phyloP scores from a whole-genome alignment of 37 sponge, comb jelly and placozoan genomes.

The Agelas oroides region DNA sequence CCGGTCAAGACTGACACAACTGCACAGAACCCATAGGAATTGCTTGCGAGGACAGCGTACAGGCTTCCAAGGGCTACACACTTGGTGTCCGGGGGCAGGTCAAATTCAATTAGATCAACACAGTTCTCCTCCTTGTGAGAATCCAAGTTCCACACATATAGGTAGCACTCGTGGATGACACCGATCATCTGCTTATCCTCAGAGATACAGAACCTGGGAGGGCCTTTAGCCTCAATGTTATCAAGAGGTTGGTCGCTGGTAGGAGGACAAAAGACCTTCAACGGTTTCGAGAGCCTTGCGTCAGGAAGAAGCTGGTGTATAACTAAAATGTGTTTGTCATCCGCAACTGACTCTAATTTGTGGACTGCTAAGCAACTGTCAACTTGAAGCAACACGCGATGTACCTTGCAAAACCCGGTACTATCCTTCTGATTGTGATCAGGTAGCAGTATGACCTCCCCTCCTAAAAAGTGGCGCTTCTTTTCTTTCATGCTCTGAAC shows the following conservation, averaged over 20 bases:
- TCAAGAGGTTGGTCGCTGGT: background rate
- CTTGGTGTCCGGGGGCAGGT: constrained; percentile 39
- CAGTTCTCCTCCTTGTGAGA: constrained; percentile 9
- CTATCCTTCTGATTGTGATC: constrained; percentile 3
- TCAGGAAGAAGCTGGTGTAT: constrained; percentile 52
- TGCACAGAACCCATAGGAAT: constrained; percentile 21
- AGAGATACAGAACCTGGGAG: constrained; percentile 26
- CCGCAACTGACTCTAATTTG: constrained; percentile 25
- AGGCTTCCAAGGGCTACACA: constrained; percentile 48
- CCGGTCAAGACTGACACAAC: constrained; percentile 19
- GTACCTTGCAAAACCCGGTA: constrained; percentile 37
- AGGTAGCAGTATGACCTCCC: constrained; percentile 36
- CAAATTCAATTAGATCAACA: constrained; percentile 11
- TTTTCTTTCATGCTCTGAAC: constrained; percentile 21
- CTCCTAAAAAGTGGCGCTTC: constrained; percentile 57
- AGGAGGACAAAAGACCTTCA: constrained; percentile 33
- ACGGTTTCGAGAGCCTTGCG: constrained; percentile 46
- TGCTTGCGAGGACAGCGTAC: constrained; percentile 62
- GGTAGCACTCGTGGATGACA: constrained; percentile 22
- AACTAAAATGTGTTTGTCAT: background rate
- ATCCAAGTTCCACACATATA: constrained; percentile 47
- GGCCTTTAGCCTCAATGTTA: constrained; percentile 13
- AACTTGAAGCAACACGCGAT: constrained; percentile 43
- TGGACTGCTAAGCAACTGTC: constrained; percentile 42
- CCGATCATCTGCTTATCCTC: constrained; percentile 11